phyloP scores from a whole-genome alignment of 2,797 vertebrate genomes.

The Philypnodon macrostomus region DNA sequence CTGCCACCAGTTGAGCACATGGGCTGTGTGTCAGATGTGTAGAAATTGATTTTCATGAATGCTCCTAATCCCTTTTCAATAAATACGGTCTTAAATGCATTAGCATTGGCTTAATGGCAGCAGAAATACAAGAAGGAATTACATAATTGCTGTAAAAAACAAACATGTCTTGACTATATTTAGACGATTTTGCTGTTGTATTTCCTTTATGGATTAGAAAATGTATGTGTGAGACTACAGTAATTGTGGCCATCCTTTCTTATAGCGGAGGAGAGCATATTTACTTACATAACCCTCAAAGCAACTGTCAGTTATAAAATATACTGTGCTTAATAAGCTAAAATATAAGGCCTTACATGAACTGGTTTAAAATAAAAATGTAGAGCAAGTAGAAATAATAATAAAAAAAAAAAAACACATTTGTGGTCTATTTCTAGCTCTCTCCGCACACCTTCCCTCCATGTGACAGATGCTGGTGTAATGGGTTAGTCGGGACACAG shows the following conservation, averaged over 20 bases:
- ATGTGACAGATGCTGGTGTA: conserved; percentile 63
- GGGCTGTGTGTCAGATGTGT: conserved; percentile 14
- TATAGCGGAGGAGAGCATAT: conserved; percentile 21
- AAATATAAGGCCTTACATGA: conserved; percentile 28
- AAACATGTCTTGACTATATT: background rate
- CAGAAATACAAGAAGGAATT: conserved; percentile 7
- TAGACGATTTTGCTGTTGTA: background rate
- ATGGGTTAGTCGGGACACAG: conserved; percentile 60
- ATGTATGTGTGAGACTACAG: background rate
- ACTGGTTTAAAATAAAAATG: conserved; percentile 25
- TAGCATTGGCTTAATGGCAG: conserved; percentile 18
- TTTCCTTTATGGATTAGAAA: background rate
- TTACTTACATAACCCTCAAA: conserved; percentile 28
- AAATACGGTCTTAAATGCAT: conserved; percentile 16
- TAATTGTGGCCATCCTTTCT: conserved; percentile 5
- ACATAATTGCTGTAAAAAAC: background rate
- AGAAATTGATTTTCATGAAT: conserved; percentile 38
- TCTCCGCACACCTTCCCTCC: conserved; percentile 38
- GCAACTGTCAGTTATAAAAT: conserved; percentile 64
- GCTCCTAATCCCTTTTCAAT: conserved; percentile 26
- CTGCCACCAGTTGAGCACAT: conserved; percentile 22
- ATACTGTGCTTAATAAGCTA: conserved; percentile 29
- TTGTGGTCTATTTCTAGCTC: conserved; percentile 31
- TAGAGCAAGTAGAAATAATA: conserved; percentile 6
- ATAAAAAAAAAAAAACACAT: no score